These are phyloP conservation scores for Saccostrea glomerata DNA, from an alignment of 1,140 invertebrate genomes.

Conservation along the genomic window DNA sequence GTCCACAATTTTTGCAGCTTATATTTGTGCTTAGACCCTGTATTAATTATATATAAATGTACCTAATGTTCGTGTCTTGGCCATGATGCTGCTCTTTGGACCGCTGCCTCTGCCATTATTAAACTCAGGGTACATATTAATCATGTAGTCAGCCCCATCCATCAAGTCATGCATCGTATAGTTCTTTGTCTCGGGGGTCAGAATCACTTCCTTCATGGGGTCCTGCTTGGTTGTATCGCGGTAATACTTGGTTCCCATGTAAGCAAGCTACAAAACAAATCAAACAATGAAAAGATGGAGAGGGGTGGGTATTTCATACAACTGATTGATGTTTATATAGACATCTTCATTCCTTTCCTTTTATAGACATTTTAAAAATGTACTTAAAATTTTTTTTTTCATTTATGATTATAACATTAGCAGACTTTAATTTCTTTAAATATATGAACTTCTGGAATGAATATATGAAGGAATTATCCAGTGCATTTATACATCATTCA, in stretches of 20 bases:
- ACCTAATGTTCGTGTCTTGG: not conserved
- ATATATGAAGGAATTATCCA: not conserved
- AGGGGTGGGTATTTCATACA: no score
- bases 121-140: slow-evolving; percentile 41
- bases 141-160: slow-evolving; percentile 45
- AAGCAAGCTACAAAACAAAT: slow-evolving; percentile 40
- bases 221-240: slow-evolving; percentile 46
- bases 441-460: not conserved
- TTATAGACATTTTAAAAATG: no score
- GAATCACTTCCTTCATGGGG: slow-evolving; percentile 24
- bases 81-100: slow-evolving; percentile 38
- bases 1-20: no score
- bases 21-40: no score
- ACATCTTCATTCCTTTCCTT: no score
- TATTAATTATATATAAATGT: no score
- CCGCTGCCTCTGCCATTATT: slow-evolving; percentile 24
- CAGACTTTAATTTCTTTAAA: no score
- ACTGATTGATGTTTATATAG: no score
- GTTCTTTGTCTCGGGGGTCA: slow-evolving; percentile 9
- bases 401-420: no score
- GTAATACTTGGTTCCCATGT: slow-evolving; percentile 46
- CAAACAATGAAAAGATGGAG: no score
- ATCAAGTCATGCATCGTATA: slow-evolving; percentile 46
- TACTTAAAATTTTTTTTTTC: no score
- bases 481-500: not conserved